Conservation (phyloP, 2,797 vertebrate genomes). For the Xiphophorus birchmanni region DNA sequence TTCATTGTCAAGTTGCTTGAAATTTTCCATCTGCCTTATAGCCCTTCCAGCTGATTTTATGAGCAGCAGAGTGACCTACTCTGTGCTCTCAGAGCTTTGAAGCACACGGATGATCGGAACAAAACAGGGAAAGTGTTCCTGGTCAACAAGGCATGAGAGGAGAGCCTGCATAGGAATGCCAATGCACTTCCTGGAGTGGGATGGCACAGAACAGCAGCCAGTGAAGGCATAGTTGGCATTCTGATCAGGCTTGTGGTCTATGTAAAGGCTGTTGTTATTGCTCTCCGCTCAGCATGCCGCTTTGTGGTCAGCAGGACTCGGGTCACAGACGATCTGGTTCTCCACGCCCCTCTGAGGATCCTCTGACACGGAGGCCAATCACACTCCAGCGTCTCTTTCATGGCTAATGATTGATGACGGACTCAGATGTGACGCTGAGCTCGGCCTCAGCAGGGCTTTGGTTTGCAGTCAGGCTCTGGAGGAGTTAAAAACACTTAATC, state of each 20-base stretch:
- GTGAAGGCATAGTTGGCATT: conserved; percentile 64
- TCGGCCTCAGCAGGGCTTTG: conserved; percentile 2
- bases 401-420: conserved; percentile 41
- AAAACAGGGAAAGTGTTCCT: conserved; percentile 32
- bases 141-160: conserved; percentile 30
- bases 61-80: conserved; percentile 40
- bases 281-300: conserved; percentile 19
- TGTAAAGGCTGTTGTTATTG: conserved; percentile 35
- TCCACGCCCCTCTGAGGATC: not conserved
- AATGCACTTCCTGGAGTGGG: conserved; percentile 65
- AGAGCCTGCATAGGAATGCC: conserved; percentile 57
- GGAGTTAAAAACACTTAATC: conserved; percentile 19
- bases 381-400: conserved; percentile 25
- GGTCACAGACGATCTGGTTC: conserved; percentile 4
- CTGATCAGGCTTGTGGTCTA: conserved; percentile 64
- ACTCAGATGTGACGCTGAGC: conserved; percentile 8
- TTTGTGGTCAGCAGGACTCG: conserved; percentile 19
- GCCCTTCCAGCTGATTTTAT: conserved; percentile 30
- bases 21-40: conserved; percentile 18
- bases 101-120: conserved; percentile 32
- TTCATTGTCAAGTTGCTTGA: conserved; percentile 6
- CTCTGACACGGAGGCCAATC: conserved; percentile 11
- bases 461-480: conserved; percentile 8
- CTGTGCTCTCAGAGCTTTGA: conserved; percentile 22
- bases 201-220: conserved; percentile 35